Conservation (phyloP, 2,113 vertebrate genomes). For the Edolisoma coerulescens region DNA sequence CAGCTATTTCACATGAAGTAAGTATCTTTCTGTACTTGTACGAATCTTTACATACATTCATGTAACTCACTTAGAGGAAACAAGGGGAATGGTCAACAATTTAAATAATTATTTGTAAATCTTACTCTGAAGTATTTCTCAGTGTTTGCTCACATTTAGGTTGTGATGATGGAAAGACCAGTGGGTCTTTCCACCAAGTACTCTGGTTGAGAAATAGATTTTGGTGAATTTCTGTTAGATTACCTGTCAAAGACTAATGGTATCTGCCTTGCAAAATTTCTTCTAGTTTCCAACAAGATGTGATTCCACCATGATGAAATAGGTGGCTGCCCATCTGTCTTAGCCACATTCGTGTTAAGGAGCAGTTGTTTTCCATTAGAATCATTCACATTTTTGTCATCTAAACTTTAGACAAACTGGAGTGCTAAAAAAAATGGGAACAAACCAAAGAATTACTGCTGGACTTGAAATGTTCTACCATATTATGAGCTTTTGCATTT, state of each 20-base stretch:
- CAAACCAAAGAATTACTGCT: background rate
- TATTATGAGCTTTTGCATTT: background rate
- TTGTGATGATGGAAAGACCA: background rate
- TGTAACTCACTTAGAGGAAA: background rate
- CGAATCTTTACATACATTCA: background rate
- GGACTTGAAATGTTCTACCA: background rate
- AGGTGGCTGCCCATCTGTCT: background rate
- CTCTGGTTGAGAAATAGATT: background rate
- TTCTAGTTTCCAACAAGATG: background rate
- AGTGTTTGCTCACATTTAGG: background rate
- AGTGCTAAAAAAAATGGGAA: background rate
- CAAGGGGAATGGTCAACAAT: background rate
- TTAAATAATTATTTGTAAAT: background rate
- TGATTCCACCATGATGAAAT: fast-evolving
- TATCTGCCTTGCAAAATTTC: background rate
- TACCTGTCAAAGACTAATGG: background rate
- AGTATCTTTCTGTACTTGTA: background rate
- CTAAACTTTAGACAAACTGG: background rate
- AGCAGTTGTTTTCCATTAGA: background rate
- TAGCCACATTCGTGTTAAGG: background rate
- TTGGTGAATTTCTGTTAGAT: background rate
- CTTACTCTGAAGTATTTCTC: background rate
- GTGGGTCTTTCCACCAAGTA: background rate
- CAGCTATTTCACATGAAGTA: background rate
- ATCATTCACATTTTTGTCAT: background rate